Conservation (phyloP, 2,888 invertebrate species). For the Phyllotreta cruciferae region DNA sequence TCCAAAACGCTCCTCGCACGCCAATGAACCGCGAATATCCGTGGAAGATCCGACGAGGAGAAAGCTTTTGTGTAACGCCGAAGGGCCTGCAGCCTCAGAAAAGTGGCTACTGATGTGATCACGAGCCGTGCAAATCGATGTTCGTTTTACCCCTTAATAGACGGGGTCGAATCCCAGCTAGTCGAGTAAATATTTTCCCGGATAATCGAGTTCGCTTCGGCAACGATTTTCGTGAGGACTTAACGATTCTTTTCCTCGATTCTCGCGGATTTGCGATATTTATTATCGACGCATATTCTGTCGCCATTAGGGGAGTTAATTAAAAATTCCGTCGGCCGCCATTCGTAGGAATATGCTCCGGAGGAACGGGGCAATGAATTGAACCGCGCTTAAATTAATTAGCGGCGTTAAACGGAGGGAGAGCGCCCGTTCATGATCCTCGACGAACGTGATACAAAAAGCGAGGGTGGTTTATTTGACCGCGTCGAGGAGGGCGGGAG, state of each 20-base stretch:
- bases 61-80: slow-evolving; percentile 54
- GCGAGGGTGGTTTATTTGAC: slow-evolving; percentile 46
- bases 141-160: slow-evolving; percentile 55
- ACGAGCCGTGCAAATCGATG: slow-evolving; percentile 60
- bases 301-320: background rate
- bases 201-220: slow-evolving; percentile 26
- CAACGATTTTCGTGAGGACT: slow-evolving; percentile 17
- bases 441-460: slow-evolving; percentile 47
- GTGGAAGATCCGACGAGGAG: slow-evolving; percentile 16
- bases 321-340: slow-evolving; percentile 7
- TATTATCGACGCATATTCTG: slow-evolving; percentile 1
- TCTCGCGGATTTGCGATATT: background rate
- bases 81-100: slow-evolving; percentile 52
- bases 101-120: slow-evolving; percentile 60
- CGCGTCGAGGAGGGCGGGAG: slow-evolving; percentile 27
- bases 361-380: slow-evolving; percentile 34
- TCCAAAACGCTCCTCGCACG: background rate
- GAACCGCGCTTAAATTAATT: slow-evolving; percentile 48
- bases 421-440: slow-evolving; percentile 42
- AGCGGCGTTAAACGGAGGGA: slow-evolving; percentile 41
- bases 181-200: slow-evolving; percentile 27
- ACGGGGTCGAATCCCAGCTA: slow-evolving; percentile 33
- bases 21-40: slow-evolving; percentile 24
- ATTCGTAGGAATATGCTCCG: slow-evolving; percentile 21
- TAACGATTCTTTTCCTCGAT: slow-evolving; percentile 12